A percentile compares a stretch with the other conserved stretches of the same genome.
Conservation (phyloP, 2,113 vertebrate species). For the Erythrolamprus reginae region DNA sequence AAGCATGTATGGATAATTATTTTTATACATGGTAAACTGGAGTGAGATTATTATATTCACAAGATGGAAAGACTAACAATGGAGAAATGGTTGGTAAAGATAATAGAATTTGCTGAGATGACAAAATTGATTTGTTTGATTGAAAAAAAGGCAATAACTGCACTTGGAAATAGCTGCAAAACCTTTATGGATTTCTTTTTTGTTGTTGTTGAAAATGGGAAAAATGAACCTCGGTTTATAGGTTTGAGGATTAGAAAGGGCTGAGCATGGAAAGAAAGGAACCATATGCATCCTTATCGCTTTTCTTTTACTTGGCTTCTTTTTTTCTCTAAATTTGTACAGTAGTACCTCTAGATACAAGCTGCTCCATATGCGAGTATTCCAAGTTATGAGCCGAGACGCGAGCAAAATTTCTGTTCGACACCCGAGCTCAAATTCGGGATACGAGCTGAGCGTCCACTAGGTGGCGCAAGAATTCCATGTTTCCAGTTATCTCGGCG, state of each 20-base stretch:
- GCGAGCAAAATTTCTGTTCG: no score
- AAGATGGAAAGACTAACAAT: neutral
- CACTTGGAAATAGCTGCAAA: neutral
- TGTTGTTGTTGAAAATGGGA: neutral
- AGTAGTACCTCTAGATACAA: no score
- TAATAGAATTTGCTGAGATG: neutral
- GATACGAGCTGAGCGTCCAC: no score
- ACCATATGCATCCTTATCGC: neutral
- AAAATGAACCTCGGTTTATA: neutral
- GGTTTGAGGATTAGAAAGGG: neutral
- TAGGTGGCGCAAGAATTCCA: no score
- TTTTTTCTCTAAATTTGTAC: neutral
- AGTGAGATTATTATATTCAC: neutral
- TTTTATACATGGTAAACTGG: neutral
- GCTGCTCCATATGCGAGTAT: no score
- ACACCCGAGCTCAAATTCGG: no score
- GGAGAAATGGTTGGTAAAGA: neutral
- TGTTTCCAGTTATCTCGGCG: no score
- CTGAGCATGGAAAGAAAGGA: neutral
- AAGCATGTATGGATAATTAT: neutral
- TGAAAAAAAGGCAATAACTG: neutral
- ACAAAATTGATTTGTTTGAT: neutral
- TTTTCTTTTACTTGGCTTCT: neutral
- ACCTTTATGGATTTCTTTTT: neutral
- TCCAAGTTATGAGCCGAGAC: no score